Base-by-base conservation (phyloP, 2,797 vertebrate species). In the Pogoniulus pusillus region DNA sequence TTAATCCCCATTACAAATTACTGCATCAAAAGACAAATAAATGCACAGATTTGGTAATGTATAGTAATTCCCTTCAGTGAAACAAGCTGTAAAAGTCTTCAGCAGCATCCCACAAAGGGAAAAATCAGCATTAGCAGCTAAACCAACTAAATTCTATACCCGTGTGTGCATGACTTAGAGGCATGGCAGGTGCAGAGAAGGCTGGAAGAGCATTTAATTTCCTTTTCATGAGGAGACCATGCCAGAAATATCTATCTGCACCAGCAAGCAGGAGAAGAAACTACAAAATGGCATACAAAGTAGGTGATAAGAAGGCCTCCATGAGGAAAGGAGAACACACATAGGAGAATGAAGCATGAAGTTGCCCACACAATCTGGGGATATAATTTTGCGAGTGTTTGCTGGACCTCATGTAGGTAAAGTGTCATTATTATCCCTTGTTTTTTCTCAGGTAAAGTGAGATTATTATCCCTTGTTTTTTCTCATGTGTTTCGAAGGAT, bases 1-100 rank as follows among this genome's bases (percentile, higher is more conserved):
- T 94, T 96, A 95, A 93, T 91, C 76, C 89, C 66, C 74, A 75
- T 87, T 85, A 94, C 85, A 93, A 96, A 94, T 90, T 90, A 95
- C 90, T 7, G 3, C 82, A 94, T 96, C 79, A 87, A 87, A 82
- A 94, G 59, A 90, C 90, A 94, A 95, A 94, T 85, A 69, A 94
- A 70, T 59, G 84, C 69, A 87, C 68, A 23, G 79, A 90, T 94
- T 93, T 93, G 78, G 86, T 77, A 82, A 91, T 87, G 90, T 89
- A 89, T 94, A 93, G 82, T 85, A 91, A 95, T 83, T 63, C 89
- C 73, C 30, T 75, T 59, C 91, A 45, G 83, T 90, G 85, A 94
- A 89, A 93, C 68, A 93, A 90, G 74, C 77, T 74, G 83, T 58
- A 32, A 49, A 91, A 91, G 35, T 49, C 91, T 86, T 79, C 18